These are phyloP conservation scores for Gobius niger DNA, from an alignment of 2,113 vertebrate genomes.

Conservation along the genomic window DNA sequence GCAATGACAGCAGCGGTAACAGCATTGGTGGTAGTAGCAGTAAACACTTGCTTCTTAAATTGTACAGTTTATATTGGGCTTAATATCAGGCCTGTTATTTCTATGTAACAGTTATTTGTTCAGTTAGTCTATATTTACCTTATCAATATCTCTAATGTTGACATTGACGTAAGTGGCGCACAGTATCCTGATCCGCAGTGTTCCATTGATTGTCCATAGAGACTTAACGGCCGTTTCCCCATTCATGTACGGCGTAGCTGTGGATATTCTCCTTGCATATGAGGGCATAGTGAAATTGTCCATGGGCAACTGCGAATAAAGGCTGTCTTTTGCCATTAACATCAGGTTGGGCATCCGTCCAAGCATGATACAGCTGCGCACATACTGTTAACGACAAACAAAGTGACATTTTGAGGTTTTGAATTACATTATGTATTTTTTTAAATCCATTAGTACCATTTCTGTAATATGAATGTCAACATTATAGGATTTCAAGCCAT, in stretches of 20 bases:
- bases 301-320: slow-evolving; percentile 92
- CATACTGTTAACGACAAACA: slow-evolving; percentile 80
- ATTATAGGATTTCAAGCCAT: slow-evolving; percentile 5
- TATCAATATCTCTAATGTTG: slow-evolving; percentile 98
- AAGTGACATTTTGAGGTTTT: slow-evolving; percentile 17
- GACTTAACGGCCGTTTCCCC: slow-evolving; percentile 93
- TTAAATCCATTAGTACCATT: slow-evolving; percentile 5
- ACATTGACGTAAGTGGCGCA: slow-evolving; percentile 99
- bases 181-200: slow-evolving; percentile 90
- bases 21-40: not conserved
- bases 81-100: too few relatives aligned
- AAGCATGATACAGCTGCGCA: slow-evolving; percentile 98
- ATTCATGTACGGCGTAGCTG: slow-evolving; percentile 99
- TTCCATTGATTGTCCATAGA: slow-evolving; percentile 88
- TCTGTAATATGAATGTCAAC: slow-evolving; percentile 1
- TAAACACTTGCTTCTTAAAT: too few relatives aligned
- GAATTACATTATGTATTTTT: slow-evolving; percentile 24
- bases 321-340: slow-evolving; percentile 97
- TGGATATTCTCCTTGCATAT: slow-evolving; percentile 94
- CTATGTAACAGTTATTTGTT: not conserved
- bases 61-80: too few relatives aligned
- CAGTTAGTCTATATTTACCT: slow-evolving; percentile 75
- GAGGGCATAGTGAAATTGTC: slow-evolving; percentile 97
- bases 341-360: slow-evolving; percentile 97
- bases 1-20: not conserved